Evolutionary conservation across 2,113 vertebrate genomes (phyloP).

Genomic region (Ranitomeya variabilis): DNA sequence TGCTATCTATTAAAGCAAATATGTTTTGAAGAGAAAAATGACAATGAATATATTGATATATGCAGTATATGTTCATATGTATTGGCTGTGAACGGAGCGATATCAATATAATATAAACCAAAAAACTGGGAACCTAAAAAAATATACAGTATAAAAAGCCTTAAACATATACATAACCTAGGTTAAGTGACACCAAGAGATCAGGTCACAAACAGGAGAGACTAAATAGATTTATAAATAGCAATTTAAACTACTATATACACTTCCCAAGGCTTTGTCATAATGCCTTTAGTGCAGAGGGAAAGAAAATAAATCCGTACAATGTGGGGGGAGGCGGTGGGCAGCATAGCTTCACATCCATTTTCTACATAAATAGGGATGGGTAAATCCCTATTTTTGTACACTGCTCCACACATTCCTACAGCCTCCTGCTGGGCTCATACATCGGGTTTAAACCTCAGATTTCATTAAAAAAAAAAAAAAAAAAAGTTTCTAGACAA

Average conservation of each 20-base stretch:
- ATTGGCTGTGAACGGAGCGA: background rate
- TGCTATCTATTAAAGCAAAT: constrained; percentile 2
- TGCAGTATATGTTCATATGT: constrained; percentile 21
- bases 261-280: constrained; percentile 27
- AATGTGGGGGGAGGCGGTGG: background rate
- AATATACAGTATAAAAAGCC: constrained; percentile 55
- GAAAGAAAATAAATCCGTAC: background rate
- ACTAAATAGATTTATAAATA: constrained; percentile 53
- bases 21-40: background rate
- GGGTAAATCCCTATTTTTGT: background rate
- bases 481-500: too few species aligned
- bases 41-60: constrained; percentile 21
- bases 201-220: constrained; percentile 33
- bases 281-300: constrained; percentile 47
- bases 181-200: constrained; percentile 40
- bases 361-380: background rate
- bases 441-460: background rate
- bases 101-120: constrained; percentile 12
- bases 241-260: constrained; percentile 49
- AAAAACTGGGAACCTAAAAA: constrained; percentile 35
- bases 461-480: background rate
- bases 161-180: constrained; percentile 47
- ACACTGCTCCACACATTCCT: background rate
- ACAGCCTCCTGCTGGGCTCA: background rate
- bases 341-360: background rate